These are phyloP conservation scores for Dasypus novemcinctus DNA, from an alignment of 2,113 vertebrate species.

Conservation along the genomic window DNA sequence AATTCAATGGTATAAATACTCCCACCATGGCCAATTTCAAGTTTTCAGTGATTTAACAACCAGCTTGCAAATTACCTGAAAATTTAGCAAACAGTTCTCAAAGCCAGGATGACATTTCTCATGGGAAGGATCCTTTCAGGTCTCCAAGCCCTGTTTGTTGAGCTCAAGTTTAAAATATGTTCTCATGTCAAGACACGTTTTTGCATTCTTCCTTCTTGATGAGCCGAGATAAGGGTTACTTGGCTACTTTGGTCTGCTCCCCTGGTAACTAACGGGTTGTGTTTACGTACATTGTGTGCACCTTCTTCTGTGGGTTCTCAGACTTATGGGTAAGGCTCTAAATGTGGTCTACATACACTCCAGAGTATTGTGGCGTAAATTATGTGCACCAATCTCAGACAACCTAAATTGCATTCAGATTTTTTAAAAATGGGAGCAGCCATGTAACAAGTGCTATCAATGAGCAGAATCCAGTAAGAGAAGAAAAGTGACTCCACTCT, in stretches of 20 bases:
- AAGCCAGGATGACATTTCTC: background rate
- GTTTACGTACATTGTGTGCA: background rate
- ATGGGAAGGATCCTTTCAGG: background rate
- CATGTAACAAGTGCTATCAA: background rate
- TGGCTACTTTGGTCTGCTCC: no score
- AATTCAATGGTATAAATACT: background rate
- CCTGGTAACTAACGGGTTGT: background rate
- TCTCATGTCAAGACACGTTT: background rate
- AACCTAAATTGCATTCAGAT: background rate
- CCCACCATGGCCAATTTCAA: background rate
- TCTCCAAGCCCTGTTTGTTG: background rate
- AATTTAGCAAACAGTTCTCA: background rate
- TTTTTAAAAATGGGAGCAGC: background rate
- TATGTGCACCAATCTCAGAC: background rate
- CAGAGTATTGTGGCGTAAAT: background rate
- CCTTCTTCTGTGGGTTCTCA: background rate
- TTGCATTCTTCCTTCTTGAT: conserved; percentile 3
- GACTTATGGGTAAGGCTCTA: background rate
- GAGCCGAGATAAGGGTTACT: background rate
- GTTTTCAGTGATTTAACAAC: background rate
- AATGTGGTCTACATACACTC: background rate
- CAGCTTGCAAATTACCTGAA: conserved; percentile 10
- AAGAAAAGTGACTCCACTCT: background rate
- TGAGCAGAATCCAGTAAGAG: background rate
- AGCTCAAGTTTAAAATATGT: background rate